Evolutionary conservation across 2,797 vertebrate species (phyloP).

Genomic region (Stomatorhinus walkeri): DNA sequence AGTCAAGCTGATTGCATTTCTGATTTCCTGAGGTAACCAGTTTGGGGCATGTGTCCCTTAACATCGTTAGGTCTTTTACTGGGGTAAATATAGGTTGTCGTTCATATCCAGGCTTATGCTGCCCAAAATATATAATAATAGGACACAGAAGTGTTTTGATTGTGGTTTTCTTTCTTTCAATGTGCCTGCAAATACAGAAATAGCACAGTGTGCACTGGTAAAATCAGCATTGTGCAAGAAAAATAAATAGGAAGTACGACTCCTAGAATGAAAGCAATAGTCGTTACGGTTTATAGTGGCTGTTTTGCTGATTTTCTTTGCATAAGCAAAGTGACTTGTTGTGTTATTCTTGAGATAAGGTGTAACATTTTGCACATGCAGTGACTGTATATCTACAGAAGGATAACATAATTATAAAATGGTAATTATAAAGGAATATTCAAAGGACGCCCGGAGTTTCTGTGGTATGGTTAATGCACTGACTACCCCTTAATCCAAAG

Average conservation of each 20-base stretch:
- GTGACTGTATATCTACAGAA: not conserved
- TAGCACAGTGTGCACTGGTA: not conserved
- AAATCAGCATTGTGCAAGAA: not conserved
- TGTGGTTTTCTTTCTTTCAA: not conserved
- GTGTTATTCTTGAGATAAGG: not conserved
- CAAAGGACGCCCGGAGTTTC: not conserved
- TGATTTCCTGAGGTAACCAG: conserved; percentile 9
- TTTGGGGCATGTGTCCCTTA: not conserved
- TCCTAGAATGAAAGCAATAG: not conserved
- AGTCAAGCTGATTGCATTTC: conserved; percentile 12
- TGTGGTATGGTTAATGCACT: not conserved
- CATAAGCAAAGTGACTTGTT: not conserved
- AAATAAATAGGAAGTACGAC: not conserved
- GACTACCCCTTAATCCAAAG: not conserved
- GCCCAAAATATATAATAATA: not conserved
- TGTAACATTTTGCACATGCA: not conserved
- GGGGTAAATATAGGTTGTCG: not conserved
- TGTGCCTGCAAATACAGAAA: not conserved
- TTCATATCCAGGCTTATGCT: not conserved
- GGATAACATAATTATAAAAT: not conserved
- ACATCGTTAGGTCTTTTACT: not conserved
- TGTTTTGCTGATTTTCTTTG: not conserved
- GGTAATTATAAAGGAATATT: not conserved
- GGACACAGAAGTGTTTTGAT: not conserved
- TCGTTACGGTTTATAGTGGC: not conserved